Base-by-base conservation (phyloP, 23 tunicate genomes). In the Corella eumyota region DNA sequence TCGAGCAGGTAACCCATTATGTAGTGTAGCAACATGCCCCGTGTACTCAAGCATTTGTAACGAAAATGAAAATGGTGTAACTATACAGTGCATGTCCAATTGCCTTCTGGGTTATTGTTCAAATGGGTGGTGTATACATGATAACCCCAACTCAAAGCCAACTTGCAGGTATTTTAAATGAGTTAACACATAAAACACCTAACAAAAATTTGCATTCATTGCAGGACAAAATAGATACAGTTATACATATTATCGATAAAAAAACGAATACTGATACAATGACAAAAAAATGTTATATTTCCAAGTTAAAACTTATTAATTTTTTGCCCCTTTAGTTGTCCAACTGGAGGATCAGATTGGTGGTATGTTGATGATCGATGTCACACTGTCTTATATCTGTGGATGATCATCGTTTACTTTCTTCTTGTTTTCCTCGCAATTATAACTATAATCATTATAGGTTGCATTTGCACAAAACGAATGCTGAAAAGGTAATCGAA, bases 311-410 rank as follows among this genome's bases (percentile, higher is more conserved):
- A 19, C 58, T 7, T 53, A 20, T 53, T 53, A 53, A 15, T 53
- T 19, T 53, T 53, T 22, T 11, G 15, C 19, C 22, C n/a, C 27
- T 52, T 61, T 32, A 52, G 73, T 49, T 47, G 35, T n/a, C n/a
- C n/a, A n/a, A n/a, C n/a, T 4, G 50, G 13, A 15, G 22, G 36
- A 19, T 22, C 32, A 7, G 36, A 51, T 51, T 67, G 35, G 36
- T 72, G 78, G 78, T 61, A 47, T 35, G 78, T 72, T 3, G 78
- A 69, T 31, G 56, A 62, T 4, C 45, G 45, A 22, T 72, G 78
- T 47, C 37, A 72, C 27, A 72, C 78, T 7, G 9, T 47, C 34
- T 32, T 72, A 20, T 56, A 72, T 32, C 19, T 72, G 19, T 72
- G 78, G 78, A 67, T 67, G 73, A 11, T 67, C 26, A 34, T 53